Conservation (phyloP, 2,113 vertebrate species). For the Delphinus delphis region DNA sequence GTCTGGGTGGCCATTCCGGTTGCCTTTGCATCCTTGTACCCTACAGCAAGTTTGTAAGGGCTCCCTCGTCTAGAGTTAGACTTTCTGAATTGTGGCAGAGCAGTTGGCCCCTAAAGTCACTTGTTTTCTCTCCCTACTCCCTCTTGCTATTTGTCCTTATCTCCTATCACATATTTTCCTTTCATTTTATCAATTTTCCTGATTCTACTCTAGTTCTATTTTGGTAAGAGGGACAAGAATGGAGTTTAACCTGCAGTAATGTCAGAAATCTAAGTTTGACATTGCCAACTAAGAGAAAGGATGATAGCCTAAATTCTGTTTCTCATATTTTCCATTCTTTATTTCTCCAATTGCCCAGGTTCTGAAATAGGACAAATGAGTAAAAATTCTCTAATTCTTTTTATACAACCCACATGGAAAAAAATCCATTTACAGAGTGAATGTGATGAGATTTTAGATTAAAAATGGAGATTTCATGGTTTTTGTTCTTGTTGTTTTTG, state of each 20-base stretch:
- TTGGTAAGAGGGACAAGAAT: background rate
- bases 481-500: background rate
- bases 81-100: background rate
- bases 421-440: background rate
- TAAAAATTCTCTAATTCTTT: background rate
- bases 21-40: background rate
- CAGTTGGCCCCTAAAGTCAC: background rate
- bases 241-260: background rate
- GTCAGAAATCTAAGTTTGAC: slow-evolving; percentile 2
- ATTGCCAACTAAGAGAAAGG: background rate
- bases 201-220: background rate
- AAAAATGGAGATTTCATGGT: background rate
- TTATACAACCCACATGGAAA: background rate
- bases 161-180: background rate
- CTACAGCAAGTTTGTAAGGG: background rate
- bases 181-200: background rate
- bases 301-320: background rate
- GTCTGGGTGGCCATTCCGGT: background rate
- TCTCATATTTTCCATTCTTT: slow-evolving; percentile 39
- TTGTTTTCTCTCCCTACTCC: background rate
- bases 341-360: background rate
- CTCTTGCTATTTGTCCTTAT: background rate
- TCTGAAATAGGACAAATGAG: background rate
- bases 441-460: background rate
- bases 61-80: background rate